Evolutionary conservation across 1,140 invertebrate species (phyloP), one percentile per base, ranked within the genome.

Genomic region (Zaprionus africanus): DNA sequence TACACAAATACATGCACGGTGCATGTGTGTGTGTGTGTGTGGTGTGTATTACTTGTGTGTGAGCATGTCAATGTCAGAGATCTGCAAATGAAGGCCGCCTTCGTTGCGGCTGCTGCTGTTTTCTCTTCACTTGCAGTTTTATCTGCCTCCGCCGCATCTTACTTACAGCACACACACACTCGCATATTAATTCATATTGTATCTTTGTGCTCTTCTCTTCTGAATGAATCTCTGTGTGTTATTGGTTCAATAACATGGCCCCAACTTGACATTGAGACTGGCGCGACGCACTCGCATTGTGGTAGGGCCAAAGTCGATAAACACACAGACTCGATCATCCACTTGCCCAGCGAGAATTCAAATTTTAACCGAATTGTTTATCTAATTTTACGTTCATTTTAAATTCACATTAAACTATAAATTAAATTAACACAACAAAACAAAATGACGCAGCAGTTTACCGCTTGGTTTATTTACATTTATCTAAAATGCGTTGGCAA

Each of bases 31-130:
- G 19, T 57, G 43, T 41, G 3, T 49, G 57, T 41, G 31, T 34
- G 9, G 31, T 11, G 9, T 34, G 9, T 11, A 11, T 34, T 34
- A 34, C 31, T 34, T 34, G 31, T 34, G 58, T 64, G 72, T 65
- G 61, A 58, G 57, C 60, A 85, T 69, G 87, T 87, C 82, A 86
- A 86, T 86, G 82, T 87, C 82, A 87, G 82, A 70, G 82, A 78
- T 85, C 82, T 72, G 38, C 62, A 56, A 56, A 49, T 79, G 81
- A 83, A 83, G 81, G 81, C 83, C 81, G 68, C 71, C 79, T 80
- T 77, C 68, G 69, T 66, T 41, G 73, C 63, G 79, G 46, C 56
- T 67, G 49, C 67, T 49, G 65, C 61, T 67, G 59, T 75, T 78
- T 78, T 81, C 79, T 65, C 66, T 58, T 64, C 70, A 71, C 64